Evolutionary conservation across 2,113 vertebrate genomes (phyloP), one percentile per base, ranked within the genome.

Genomic region (Canis aureus): DNA sequence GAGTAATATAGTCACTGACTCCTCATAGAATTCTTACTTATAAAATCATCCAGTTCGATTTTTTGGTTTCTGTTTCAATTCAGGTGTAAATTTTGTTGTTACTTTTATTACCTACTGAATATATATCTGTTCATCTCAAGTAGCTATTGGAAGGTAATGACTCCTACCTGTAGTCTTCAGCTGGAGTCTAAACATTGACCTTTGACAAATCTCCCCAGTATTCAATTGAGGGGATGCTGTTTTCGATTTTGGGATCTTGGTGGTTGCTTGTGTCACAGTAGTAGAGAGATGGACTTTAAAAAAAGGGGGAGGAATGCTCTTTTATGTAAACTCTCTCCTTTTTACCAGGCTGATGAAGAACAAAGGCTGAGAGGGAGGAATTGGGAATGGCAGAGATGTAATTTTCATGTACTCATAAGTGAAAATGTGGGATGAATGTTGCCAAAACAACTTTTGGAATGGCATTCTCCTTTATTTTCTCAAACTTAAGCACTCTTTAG

Each of bases 181-280:
- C 71, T 64, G 85, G 29, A 85, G 11, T 78, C 10, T 51, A 62
- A 64, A 22, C 67, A 35, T 16, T 64, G 67, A 29, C 35, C 62
- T 90, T 82, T 83, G 93, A 55, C 22, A 91, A 74, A 38, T 76
- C 11, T 88, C 16, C 62, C n/a, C 43, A 76, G 11, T 49, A 69
- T 60, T 97, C 82, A 79, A 0, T 23, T n/a, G 55, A 38, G 43
- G 4, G 29, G 19, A 80, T 49, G 11, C 27, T 96, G 62, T 51
- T 55, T 94, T 95, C 76, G 76, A 91, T 90, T 92, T 90, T 19
- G 20, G 73, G 53, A 35, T 57, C 29, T 84, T 97, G 92, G 67
- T 87, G 62, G 49, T 62, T 80, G 67, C 62, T 94, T 89, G 83
- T 82, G 22, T 90, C 69, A 84, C 23, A 51, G 35, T 17, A 64